Base-by-base conservation (phyloP, 2,888 invertebrate genomes). In the Zele albiditarsus region DNA sequence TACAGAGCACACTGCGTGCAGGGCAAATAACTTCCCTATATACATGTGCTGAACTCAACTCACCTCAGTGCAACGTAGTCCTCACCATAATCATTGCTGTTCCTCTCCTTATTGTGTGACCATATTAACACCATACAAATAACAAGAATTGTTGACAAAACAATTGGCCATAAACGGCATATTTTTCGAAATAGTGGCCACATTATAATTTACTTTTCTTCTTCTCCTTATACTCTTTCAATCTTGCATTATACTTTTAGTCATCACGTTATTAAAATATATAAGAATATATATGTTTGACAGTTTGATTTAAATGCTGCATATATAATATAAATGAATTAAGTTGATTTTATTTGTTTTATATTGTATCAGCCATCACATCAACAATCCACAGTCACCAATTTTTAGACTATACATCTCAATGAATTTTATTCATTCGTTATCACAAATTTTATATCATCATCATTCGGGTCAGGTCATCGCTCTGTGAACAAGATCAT, bases 151-250 rank as follows among this genome's bases (percentile, higher is more conserved):
- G 81, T 80, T 16, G 80, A 76, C 20, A 86, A 66, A 27, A 85
- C 33, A 23, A 84, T 74, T 31, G 80, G 80, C 85, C 86, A 86
- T 5, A 80, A 76, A 12, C 89, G 86, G 74, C 81, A 83, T 42
- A 85, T 75, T 80, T 80, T 87, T 77, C 83, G 84, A 63, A 87
- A 80, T 82, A 85, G 81, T 53, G 87, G 88, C 86, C 87, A 86
- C 88, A 89, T 88, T 78, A 63, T 80, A 76, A 62, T 74, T 57
- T 27, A 66, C 63, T 75, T 70, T 46, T 62, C 16, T 14, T 53
- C 28, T 10, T 23, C 20, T 65, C 10, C 16, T 38, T 20, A n/a
- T 8, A 10, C 10, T 20, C 20, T n/a, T 3, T 53, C 1, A 20
- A n/a, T n/a, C 5, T n/a, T 4, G 46, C 5, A 46, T 14, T 46